Evolutionary conservation across 2,113 vertebrate genomes (phyloP).

Genomic region (Rhinogobius similis): DNA sequence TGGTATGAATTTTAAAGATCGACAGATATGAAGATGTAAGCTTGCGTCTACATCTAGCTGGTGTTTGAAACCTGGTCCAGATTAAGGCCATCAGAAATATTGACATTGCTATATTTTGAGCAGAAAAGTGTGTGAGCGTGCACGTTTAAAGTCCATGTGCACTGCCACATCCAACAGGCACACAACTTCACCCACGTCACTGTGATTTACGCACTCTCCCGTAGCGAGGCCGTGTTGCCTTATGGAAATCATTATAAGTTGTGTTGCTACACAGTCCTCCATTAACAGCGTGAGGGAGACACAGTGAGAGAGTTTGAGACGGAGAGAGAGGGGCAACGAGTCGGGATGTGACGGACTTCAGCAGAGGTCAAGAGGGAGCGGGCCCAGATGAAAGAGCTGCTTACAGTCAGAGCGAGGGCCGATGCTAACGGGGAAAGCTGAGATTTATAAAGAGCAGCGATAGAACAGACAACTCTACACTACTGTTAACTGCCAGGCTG

Average conservation of each 20-base stretch:
- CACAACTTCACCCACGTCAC: constrained; percentile 30
- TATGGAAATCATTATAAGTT: constrained; percentile 74
- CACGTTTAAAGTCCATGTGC: constrained; percentile 6
- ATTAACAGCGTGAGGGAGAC: constrained; percentile 66
- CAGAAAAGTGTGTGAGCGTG: constrained; percentile 14
- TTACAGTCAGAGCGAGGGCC: not conserved
- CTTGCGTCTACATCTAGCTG: not conserved
- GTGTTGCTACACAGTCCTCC: constrained; percentile 63
- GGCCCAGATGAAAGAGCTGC: constrained; percentile 43
- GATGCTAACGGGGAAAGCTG: constrained; percentile 11
- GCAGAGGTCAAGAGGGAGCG: constrained; percentile 54
- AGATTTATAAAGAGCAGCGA: constrained; percentile 71
- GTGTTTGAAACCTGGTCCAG: not conserved
- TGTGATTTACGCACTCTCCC: constrained; percentile 63
- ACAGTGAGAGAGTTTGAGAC: constrained; percentile 39
- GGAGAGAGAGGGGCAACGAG: constrained; percentile 41
- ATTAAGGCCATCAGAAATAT: not conserved
- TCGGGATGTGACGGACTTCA: constrained; percentile 39
- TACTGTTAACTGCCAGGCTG: constrained; percentile 54
- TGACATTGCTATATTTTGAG: constrained; percentile 21
- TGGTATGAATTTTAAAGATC: not conserved
- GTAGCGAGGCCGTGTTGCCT: constrained; percentile 45
- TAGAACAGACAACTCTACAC: constrained; percentile 63
- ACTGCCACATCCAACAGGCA: not conserved
- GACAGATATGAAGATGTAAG: not conserved